Evolutionary conservation across 2,888 invertebrate species (phyloP).

Genomic region (Epinotia brunnichana): DNA sequence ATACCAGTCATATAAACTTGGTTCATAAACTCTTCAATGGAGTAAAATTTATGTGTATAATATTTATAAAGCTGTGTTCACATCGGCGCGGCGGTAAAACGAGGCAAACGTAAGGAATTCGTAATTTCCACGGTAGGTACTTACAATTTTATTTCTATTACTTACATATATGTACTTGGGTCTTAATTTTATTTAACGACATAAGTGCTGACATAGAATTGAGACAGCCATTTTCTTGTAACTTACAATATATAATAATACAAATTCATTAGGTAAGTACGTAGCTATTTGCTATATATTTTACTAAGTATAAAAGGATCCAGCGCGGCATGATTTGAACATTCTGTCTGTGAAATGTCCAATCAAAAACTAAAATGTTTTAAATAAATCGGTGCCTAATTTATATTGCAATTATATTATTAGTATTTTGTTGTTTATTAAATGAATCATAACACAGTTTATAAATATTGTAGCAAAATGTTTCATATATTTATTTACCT

Average conservation of each 20-base stretch:
- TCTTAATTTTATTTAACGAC: slow-evolving; percentile 18
- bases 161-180: slow-evolving; percentile 3
- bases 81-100: neutral
- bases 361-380: no score
- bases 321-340: no score
- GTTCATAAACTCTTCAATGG: slow-evolving; percentile 3
- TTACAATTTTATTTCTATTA: slow-evolving; percentile 12
- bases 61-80: neutral
- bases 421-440: no score
- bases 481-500: no score
- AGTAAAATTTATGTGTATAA: neutral
- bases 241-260: neutral
- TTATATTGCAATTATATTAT: no score
- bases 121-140: slow-evolving; percentile 1
- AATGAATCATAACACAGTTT: no score
- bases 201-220: neutral
- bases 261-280: no score
- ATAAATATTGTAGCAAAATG: no score
- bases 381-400: no score
- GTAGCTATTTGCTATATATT: no score
- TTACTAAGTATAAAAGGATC: no score
- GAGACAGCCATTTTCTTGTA: neutral
- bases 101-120: slow-evolving; percentile 2
- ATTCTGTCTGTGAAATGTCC: no score
- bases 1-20: neutral